Conservation (phyloP, 1,140 invertebrate genomes). For the Ceratitis capitata region DNA sequence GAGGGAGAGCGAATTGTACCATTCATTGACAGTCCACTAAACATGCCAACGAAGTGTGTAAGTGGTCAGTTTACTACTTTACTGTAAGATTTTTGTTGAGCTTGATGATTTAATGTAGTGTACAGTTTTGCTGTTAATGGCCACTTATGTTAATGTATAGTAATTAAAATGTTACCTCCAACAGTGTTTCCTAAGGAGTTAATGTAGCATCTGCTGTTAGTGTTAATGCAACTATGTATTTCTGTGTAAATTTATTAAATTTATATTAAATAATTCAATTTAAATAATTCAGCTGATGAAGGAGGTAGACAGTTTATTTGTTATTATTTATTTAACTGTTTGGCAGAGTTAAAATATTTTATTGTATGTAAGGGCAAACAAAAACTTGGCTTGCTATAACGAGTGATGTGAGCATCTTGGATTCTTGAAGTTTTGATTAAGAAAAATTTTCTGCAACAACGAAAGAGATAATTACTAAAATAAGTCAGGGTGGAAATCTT, state of each 20-base stretch:
- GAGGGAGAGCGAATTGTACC: too few species aligned
- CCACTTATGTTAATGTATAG: not conserved
- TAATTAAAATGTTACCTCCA: not conserved
- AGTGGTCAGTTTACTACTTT: not conserved
- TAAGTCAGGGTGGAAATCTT: too few species aligned
- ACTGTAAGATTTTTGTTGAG: not conserved
- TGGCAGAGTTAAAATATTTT: too few species aligned
- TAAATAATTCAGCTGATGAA: too few species aligned
- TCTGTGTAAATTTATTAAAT: not conserved
- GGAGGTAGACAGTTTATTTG: not conserved
- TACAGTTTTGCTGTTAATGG: not conserved
- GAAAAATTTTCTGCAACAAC: too few species aligned
- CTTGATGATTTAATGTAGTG: not conserved
- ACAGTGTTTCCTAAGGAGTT: not conserved
- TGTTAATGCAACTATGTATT: not conserved
- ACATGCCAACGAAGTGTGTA: not conserved
- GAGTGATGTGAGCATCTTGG: too few species aligned
- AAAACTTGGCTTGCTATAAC: too few species aligned
- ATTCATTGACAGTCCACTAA: too few species aligned
- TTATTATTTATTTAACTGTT: not conserved
- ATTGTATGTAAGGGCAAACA: too few species aligned
- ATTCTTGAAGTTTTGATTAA: too few species aligned
- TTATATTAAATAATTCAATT: not conserved
- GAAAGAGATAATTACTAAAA: too few species aligned
- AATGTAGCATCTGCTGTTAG: not conserved